Conservation (phyloP, 1,140 invertebrate species). For the Drosophila punjabiensis region DNA sequence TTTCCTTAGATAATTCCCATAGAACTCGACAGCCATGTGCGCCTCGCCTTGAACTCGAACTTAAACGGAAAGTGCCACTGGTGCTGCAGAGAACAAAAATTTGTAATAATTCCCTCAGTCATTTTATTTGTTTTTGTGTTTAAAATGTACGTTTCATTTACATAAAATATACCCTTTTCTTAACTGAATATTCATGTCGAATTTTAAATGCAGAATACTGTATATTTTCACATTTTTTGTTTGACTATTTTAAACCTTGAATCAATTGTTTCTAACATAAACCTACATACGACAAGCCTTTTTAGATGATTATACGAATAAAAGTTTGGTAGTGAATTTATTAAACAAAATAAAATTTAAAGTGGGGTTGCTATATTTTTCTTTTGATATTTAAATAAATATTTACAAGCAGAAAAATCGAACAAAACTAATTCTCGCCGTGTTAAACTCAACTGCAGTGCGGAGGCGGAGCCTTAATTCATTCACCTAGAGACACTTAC, state of each 20-base stretch:
- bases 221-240: background rate
- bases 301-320: background rate
- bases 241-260: background rate
- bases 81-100: constrained; percentile 15
- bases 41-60: constrained; percentile 43
- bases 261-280: background rate
- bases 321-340: background rate
- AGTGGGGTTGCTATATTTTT: background rate
- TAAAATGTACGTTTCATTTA: background rate
- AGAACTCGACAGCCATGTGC: constrained; percentile 43
- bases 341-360: background rate
- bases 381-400: no score
- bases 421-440: background rate
- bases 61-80: background rate
- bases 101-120: no score
- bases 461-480: constrained; percentile 33
- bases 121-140: background rate
- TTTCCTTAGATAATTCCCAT: constrained; percentile 61
- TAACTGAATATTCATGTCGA: background rate
- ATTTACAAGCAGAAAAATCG: background rate
- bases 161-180: background rate
- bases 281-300: background rate
- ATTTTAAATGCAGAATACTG: background rate
- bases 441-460: constrained; percentile 8
- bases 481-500: constrained; percentile 52